Conservation (phyloP, 2,113 vertebrate genomes). For the Nettapus auritus region DNA sequence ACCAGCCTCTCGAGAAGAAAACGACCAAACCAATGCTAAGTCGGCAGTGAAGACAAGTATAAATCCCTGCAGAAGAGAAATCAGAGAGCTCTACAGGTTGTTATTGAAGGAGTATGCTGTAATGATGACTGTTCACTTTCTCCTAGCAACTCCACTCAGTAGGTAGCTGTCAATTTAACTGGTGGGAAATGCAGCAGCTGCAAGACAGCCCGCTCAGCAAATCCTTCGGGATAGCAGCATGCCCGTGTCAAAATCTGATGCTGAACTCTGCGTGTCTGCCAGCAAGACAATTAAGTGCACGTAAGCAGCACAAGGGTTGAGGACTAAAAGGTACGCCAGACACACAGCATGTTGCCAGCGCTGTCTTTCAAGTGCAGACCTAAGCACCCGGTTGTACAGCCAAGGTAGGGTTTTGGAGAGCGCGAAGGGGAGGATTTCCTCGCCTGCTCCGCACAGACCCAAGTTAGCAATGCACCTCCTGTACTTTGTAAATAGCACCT, state of each 20-base stretch:
- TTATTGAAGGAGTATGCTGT: conserved; percentile 68
- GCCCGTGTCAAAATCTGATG: conserved; percentile 28
- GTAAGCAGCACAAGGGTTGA: conserved; percentile 41
- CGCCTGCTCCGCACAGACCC: neutral
- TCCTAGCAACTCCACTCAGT: conserved; percentile 84
- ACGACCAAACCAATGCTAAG: conserved; percentile 23
- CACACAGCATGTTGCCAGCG: conserved; percentile 46
- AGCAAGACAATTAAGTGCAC: conserved; percentile 32
- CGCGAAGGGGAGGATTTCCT: conserved; percentile 11
- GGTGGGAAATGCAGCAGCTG: conserved; percentile 70
- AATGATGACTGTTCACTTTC: conserved; percentile 80
- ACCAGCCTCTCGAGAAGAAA: conserved; percentile 36
- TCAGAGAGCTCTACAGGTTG: conserved; percentile 78
- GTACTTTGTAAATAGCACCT: neutral
- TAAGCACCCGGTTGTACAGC: neutral
- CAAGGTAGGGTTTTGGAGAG: neutral
- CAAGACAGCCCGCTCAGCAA: conserved; percentile 56
- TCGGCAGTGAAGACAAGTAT: conserved; percentile 13
- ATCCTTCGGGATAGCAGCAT: conserved; percentile 45
- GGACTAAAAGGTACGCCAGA: conserved; percentile 32
- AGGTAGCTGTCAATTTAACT: conserved; percentile 77
- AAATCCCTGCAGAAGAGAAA: conserved; percentile 63
- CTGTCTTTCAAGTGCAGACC: conserved; percentile 40
- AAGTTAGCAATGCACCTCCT: neutral
- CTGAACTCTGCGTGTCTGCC: conserved; percentile 9